A percentile compares a stretch with the other conserved stretches of the same genome.
These are phyloP conservation scores for Falco columbarius DNA, from an alignment of 2,797 vertebrate species.

Conservation along the genomic window DNA sequence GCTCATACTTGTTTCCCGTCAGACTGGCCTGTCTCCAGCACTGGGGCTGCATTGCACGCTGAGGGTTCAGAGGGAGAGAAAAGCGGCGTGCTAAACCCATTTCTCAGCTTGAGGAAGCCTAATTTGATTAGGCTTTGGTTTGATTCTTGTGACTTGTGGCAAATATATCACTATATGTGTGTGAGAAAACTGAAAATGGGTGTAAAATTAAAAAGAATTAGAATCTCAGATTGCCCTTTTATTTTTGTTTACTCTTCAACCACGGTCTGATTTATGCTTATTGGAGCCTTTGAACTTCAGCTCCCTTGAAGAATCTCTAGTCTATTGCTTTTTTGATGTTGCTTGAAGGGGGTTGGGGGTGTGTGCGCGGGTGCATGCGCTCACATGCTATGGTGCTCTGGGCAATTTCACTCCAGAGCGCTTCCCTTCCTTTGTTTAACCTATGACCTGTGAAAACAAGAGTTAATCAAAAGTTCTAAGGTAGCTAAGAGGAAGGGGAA, in stretches of 20 bases:
- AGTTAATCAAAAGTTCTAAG: slow-evolving; percentile 90
- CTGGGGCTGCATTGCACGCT: background rate
- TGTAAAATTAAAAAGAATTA: slow-evolving; percentile 38
- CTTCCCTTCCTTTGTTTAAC: slow-evolving; percentile 99
- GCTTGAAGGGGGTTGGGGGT: background rate
- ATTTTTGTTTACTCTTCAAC: slow-evolving; percentile 44
- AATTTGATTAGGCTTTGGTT: background rate
- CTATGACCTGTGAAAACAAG: slow-evolving; percentile 91
- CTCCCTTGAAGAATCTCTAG: slow-evolving; percentile 67
- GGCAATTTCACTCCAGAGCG: slow-evolving; percentile 79
- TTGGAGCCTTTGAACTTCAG: slow-evolving; percentile 80
- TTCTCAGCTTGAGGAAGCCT: background rate
- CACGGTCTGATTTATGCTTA: slow-evolving; percentile 52
- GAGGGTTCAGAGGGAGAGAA: background rate
- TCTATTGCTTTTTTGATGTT: slow-evolving; percentile 65
- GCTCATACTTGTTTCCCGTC: background rate
- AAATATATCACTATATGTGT: background rate
- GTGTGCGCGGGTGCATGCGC: background rate
- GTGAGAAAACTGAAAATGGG: slow-evolving; percentile 16
- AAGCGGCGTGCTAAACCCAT: background rate
- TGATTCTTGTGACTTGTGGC: background rate
- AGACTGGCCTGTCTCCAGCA: background rate
- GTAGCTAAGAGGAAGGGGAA: slow-evolving; percentile 90
- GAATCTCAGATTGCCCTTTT: slow-evolving; percentile 9
- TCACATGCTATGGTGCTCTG: slow-evolving; percentile 62